Evolutionary conservation across 2,888 invertebrate genomes (phyloP), one percentile per base, ranked within the genome.

Genomic region (Digitonthophagus gazella): DNA sequence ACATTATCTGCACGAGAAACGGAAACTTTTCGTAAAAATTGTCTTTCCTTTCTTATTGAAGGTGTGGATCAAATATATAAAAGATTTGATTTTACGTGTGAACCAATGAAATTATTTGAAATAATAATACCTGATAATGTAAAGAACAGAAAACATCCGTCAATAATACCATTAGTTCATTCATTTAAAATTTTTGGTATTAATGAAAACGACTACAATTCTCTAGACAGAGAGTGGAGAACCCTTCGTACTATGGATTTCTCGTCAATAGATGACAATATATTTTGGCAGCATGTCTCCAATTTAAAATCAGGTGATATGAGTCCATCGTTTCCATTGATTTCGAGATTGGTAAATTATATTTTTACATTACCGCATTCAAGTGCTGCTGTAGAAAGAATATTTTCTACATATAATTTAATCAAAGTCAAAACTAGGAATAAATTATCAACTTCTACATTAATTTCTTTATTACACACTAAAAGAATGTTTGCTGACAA

Each of bases 331-430:
- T 58, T 58, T 16, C 58, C 58, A 58, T 18, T 11, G 5, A 11
- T 57, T 57, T 15, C 16, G 57, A 57, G 16, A 1, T 16, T 57
- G 57, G 57, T 57, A 1, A 5, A 57, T 57, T 57, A 16, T 2
- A 16, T 57, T 4, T 57, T 57, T 57, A 57, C n/a, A 57, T 57
- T 57, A 57, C 57, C 57, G 16, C 57, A 57, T 57, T 11, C n/a
- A 57, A 57, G 57, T 57, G 57, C 57, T 8, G 54, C 54, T 14
- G 54, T 54, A 54, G 54, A 54, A 54, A 54, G 54, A 54, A 54
- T 54, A 54, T 54, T 54, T 14, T 54, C 54, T 54, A 54, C 54
- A 1, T 14, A n/a, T 57, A 57, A 57, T n/a, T 57, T 57, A 57
- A 57, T 57, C 16, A 57, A 57, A 57, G 57, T 57, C 1, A 57